phyloP scores from a whole-genome alignment of 2,888 invertebrate species.

The Melanchra persicariae region DNA sequence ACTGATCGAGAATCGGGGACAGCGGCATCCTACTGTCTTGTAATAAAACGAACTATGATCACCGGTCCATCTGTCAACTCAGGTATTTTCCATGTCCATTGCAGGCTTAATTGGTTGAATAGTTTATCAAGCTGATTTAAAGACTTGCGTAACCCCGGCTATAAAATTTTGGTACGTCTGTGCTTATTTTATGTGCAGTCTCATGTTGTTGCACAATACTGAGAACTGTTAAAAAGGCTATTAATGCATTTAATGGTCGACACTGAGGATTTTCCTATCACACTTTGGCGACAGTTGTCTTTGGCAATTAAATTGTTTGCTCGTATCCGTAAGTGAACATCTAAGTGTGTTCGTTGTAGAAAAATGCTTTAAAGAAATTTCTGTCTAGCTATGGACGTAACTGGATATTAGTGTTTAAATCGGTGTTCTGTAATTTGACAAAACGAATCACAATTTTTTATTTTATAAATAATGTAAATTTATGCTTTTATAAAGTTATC shows the following conservation, averaged over 20 bases:
- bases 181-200: background rate
- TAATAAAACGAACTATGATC: background rate
- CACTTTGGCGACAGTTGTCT: conserved; percentile 20
- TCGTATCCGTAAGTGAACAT: background rate
- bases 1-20: background rate
- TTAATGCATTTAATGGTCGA: conserved; percentile 20
- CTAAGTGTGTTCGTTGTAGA: background rate
- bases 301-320: conserved; percentile 17
- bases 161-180: background rate
- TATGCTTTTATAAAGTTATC: too few species aligned
- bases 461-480: too few species aligned
- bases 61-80: background rate
- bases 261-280: conserved; percentile 21
- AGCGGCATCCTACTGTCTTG: background rate
- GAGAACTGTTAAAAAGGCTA: conserved; percentile 29
- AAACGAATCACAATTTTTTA: too few species aligned
- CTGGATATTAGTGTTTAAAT: too few species aligned
- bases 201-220: conserved; percentile 6
- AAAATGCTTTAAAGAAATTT: background rate
- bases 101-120: background rate
- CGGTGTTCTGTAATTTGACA: too few species aligned
- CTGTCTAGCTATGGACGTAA: background rate
- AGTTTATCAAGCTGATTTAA: background rate
- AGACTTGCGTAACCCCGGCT: background rate
- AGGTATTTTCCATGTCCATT: background rate